phyloP scores from a whole-genome alignment of 2,888 invertebrate genomes.

The Drosophila ochracea region DNA sequence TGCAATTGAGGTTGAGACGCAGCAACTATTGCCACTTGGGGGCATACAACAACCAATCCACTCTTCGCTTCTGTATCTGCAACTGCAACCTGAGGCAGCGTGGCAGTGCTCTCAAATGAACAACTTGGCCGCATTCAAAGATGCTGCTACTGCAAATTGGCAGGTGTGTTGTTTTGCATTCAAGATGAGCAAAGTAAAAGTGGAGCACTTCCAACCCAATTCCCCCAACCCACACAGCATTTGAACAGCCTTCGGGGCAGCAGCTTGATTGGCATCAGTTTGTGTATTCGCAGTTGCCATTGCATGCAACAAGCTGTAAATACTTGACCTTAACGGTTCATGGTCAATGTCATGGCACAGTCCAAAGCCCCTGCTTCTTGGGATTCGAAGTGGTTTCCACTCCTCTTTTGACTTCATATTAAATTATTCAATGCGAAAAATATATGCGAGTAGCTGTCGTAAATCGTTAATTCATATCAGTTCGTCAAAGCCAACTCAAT shows the following conservation, averaged over 20 bases:
- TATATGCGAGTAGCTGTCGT: background rate
- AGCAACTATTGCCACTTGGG: constrained; percentile 21
- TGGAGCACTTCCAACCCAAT: background rate
- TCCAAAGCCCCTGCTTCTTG: constrained; percentile 1
- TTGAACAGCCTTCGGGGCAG: constrained; percentile 26
- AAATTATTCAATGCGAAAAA: background rate
- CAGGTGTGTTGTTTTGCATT: constrained; percentile 50
- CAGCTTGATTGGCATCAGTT: constrained; percentile 35
- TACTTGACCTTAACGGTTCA: constrained; percentile 58
- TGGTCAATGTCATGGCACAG: constrained; percentile 60
- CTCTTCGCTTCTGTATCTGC: constrained; percentile 1
- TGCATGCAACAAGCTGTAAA: constrained; percentile 71
- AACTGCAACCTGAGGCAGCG: constrained; percentile 10
- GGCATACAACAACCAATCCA: constrained; percentile 19
- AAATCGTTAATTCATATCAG: background rate
- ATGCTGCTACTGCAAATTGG: constrained; percentile 46
- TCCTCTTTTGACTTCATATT: background rate
- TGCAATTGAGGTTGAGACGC: constrained; percentile 31
- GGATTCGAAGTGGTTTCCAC: background rate
- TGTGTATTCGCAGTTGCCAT: constrained; percentile 7
- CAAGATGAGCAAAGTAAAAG: constrained; percentile 25
- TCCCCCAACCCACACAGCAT: background rate
- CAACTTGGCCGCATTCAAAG: constrained; percentile 42
- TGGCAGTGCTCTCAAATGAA: constrained; percentile 9
- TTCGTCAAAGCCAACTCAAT: background rate